These are phyloP conservation scores for Drosophila mulleri DNA, from an alignment of 2,888 invertebrate species.

Conservation along the genomic window DNA sequence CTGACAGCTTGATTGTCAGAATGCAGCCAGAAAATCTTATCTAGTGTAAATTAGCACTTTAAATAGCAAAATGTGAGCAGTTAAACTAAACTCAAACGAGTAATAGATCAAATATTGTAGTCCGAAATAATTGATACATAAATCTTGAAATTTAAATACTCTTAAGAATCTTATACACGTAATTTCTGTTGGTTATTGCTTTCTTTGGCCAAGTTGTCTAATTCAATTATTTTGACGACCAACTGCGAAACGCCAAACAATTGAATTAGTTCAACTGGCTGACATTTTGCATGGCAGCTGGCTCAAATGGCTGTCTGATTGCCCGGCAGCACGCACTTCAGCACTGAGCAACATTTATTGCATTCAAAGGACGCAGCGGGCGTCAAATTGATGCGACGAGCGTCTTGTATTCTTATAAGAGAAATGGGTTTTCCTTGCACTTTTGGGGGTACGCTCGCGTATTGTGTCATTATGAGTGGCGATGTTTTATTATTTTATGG, in stretches of 20 bases:
- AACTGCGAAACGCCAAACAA: constrained; percentile 21
- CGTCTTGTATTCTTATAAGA: constrained; percentile 8
- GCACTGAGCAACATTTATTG: constrained; percentile 39
- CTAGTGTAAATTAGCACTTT: background rate
- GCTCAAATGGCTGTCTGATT: constrained; percentile 45
- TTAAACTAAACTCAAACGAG: no score
- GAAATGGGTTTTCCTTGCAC: constrained; percentile 29
- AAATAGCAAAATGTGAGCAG: background rate
- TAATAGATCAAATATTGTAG: no score
- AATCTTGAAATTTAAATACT: background rate
- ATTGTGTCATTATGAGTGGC: constrained; percentile 16
- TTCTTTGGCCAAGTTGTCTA: constrained; percentile 12
- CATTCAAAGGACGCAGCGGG: constrained; percentile 39
- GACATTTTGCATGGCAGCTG: constrained; percentile 39
- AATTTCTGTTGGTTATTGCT: background rate
- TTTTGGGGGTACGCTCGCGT: constrained; percentile 22
- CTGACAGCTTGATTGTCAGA: constrained; percentile 18
- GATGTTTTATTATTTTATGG: constrained; percentile 10
- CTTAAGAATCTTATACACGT: background rate
- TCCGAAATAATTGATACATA: background rate
- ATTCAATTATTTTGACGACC: constrained; percentile 39
- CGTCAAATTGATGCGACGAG: constrained; percentile 35
- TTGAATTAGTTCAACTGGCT: constrained; percentile 45
- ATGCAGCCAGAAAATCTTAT: background rate
- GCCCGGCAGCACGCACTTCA: constrained; percentile 62